phyloP scores from a whole-genome alignment of 2,797 vertebrate species.

The Sciaenops ocellatus region DNA sequence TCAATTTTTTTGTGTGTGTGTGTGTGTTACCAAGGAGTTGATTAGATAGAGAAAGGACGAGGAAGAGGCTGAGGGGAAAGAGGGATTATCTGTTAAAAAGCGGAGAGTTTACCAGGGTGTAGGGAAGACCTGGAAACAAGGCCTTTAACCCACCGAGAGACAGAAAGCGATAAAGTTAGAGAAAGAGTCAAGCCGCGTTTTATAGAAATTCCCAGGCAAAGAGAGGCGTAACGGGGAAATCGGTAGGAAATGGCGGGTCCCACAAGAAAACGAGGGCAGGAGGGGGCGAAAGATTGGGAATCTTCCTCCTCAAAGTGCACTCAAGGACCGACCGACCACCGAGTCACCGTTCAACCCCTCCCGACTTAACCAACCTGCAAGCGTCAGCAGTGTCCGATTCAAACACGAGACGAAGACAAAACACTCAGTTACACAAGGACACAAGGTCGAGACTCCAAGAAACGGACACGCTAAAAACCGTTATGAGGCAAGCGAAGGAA shows the following conservation, averaged over 20 bases:
- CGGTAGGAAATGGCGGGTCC: constrained; percentile 40
- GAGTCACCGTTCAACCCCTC: constrained; percentile 6
- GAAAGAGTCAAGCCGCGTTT: constrained; percentile 45
- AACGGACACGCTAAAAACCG: constrained; percentile 70
- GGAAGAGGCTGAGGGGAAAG: constrained; percentile 24
- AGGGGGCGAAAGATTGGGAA: constrained; percentile 36
- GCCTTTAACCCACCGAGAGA: constrained; percentile 52
- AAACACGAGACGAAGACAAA: constrained; percentile 83
- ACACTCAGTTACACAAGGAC: constrained; percentile 80
- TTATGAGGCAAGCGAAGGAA: constrained; percentile 75
- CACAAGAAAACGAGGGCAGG: constrained; percentile 37
- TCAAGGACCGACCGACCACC: constrained; percentile 39
- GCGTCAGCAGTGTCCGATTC: constrained; percentile 70
- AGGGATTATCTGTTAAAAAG: constrained; percentile 56
- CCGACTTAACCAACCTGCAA: constrained; percentile 40
- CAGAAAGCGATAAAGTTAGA: constrained; percentile 44
- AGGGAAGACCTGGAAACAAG: constrained; percentile 44
- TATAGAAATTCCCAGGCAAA: constrained; percentile 42
- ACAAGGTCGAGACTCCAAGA: constrained; percentile 75
- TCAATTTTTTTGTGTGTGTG: constrained; percentile 76
- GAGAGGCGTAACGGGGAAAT: constrained; percentile 43
- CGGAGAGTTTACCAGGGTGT: constrained; percentile 25
- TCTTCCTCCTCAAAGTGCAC: constrained; percentile 39
- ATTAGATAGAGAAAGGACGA: constrained; percentile 71
- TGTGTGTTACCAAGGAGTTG: constrained; percentile 82